These are phyloP conservation scores for Tympanuchus pallidicinctus DNA, from an alignment of 2,113 vertebrate genomes.

Conservation along the genomic window DNA sequence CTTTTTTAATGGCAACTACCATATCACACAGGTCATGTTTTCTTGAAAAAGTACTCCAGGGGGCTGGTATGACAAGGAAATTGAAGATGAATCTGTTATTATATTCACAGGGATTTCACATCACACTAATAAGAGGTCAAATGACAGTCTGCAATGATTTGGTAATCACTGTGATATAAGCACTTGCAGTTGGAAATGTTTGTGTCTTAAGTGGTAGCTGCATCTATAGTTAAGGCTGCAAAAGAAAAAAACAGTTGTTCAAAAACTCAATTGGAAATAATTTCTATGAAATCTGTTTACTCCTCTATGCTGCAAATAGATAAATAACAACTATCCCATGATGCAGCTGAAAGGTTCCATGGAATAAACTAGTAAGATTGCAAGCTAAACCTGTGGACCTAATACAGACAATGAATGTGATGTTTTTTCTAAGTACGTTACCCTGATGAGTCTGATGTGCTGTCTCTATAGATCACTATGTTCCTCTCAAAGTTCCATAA, in stretches of 20 bases:
- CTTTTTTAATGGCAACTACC: not conserved
- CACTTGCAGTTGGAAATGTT: slow-evolving; percentile 17
- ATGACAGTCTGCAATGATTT: slow-evolving; percentile 29
- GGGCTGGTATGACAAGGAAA: not conserved
- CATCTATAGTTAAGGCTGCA: not conserved
- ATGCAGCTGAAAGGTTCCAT: not conserved
- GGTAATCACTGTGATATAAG: slow-evolving; percentile 37
- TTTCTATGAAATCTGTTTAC: not conserved
- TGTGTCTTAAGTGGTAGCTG: slow-evolving; percentile 13
- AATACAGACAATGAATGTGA: not conserved
- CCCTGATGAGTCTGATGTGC: not conserved
- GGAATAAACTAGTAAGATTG: not conserved
- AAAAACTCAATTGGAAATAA: not conserved
- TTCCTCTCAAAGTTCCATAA: not conserved
- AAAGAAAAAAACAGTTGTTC: not conserved
- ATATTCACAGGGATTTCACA: not conserved
- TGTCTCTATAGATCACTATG: not conserved
- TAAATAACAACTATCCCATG: not conserved
- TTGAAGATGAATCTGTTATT: slow-evolving; percentile 37
- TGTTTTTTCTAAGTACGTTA: not conserved
- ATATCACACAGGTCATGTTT: not conserved
- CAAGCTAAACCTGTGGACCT: not conserved
- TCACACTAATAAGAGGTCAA: slow-evolving; percentile 7
- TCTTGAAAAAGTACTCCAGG: not conserved
- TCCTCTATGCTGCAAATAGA: not conserved